Evolutionary conservation across 2,888 invertebrate genomes (phyloP), one percentile per base, ranked within the genome.

Genomic region (Eueremaeus valkanovi): DNA sequence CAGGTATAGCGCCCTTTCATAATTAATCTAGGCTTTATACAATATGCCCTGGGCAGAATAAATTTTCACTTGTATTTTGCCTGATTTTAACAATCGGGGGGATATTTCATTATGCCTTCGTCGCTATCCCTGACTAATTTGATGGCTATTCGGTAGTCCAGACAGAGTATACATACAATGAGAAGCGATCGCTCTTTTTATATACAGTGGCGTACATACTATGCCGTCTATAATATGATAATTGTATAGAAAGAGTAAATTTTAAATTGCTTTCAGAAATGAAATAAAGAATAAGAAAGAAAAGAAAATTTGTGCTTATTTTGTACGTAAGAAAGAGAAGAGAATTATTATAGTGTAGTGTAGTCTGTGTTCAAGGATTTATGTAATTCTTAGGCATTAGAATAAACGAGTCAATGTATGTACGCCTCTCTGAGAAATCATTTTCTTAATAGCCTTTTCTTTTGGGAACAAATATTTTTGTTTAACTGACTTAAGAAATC

Each of bases 401-500:
- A 33, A 27, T 6, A 61, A n/a, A 27, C 21, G 16, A 2, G 36
- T n/a, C 11, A 68, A 42, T 36, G 24, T 68, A 68, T 68, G 42
- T 68, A 68, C 68, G 68, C 68, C 68, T 68, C 68, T 68, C 5
- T n/a, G 31, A 68, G 21, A 68, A 40, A 40, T 40, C 40, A 68
- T 68, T 40, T 24, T 21, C 21, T 68, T 68, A 68, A 68, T 68
- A 68, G 68, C 68, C 24, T 68, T 68, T 68, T 18, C 61, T 33
- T 61, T 61, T 16, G 18, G 31, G 8, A 61, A 61, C 16, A 61
- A 21, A 68, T 5, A 58, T 36, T 3, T 40, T 40, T 36, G 18
- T 68, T 68, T 68, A 40, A 68, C 40, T 68, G 40, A 68, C 40
- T 68, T 9, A n/a, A 33, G 68, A 68, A 68, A 68, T 68, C 68